phyloP scores from a whole-genome alignment of 1,140 invertebrate species.

The Odontomachus brunneus region DNA sequence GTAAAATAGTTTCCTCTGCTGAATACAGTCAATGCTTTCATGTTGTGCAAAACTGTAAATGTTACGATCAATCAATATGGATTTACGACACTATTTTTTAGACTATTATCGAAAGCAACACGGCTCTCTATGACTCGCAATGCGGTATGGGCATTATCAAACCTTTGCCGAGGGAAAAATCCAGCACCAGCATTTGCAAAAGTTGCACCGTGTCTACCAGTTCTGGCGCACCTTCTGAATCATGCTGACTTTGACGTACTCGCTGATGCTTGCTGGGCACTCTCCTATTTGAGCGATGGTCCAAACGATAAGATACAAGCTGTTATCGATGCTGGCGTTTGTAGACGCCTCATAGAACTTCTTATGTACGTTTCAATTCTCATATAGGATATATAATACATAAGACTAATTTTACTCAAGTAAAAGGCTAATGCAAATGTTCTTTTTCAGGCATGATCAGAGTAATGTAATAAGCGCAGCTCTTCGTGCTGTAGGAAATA shows the following conservation, averaged over 20 bases:
- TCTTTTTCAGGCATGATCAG: conserved; percentile 90
- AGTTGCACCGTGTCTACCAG: conserved; percentile 93
- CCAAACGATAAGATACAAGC: conserved; percentile 99
- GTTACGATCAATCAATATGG: neutral
- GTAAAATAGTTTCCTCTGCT: conserved; percentile 1
- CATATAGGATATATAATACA: neutral
- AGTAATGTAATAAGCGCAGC: conserved; percentile 98
- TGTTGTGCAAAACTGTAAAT: neutral
- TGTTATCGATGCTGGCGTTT: conserved; percentile 98
- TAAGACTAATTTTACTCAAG: neutral
- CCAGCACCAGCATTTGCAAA: conserved; percentile 97
- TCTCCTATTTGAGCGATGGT: conserved; percentile 97
- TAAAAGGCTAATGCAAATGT: neutral
- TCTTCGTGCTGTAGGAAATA: conserved; percentile 97
- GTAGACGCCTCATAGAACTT: conserved; percentile 96
- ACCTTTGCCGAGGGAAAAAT: conserved; percentile 98
- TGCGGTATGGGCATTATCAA: conserved; percentile 99
- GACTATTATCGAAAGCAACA: conserved; percentile 92
- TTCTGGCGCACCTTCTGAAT: conserved; percentile 94
- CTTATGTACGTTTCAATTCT: conserved; percentile 90
- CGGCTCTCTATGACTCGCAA: conserved; percentile 97
- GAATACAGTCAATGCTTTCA: neutral
- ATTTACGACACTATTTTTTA: conserved; percentile 80
- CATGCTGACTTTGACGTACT: conserved; percentile 96
- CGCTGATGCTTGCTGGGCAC: conserved; percentile 95